phyloP scores from a whole-genome alignment of 2,797 vertebrate genomes.

The Galagoides demidoff region DNA sequence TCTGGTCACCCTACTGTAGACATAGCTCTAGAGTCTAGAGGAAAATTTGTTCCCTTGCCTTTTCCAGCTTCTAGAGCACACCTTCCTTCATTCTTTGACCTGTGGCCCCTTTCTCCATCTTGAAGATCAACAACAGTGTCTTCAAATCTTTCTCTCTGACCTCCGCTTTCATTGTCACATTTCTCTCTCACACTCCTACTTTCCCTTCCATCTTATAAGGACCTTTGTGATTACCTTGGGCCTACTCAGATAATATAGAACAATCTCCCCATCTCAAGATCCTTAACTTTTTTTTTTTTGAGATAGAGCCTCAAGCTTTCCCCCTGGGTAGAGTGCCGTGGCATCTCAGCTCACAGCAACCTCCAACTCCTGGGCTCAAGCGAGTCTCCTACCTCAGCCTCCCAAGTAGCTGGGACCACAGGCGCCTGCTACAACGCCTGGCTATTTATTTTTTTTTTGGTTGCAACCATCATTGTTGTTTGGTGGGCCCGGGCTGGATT shows the following conservation, averaged over 20 bases:
- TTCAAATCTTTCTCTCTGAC: not conserved
- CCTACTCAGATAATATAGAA: not conserved
- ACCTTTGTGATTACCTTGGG: not conserved
- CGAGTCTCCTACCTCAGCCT: too few relatives aligned
- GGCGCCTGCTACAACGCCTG: too few relatives aligned
- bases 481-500: too few relatives aligned
- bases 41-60: not conserved
- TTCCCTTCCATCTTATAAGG: not conserved
- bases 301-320: too few relatives aligned
- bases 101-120: not conserved
- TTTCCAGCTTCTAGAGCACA: not conserved
- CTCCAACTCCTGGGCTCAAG: too few relatives aligned
- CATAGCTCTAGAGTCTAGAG: not conserved
- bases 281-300: too few relatives aligned
- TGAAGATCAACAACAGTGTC: not conserved
- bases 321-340: too few relatives aligned
- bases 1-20: too few relatives aligned
- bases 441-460: too few relatives aligned
- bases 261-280: not conserved
- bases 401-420: too few relatives aligned
- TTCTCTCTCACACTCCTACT: not conserved
- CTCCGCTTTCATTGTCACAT: not conserved
- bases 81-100: not conserved
- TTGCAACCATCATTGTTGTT: too few relatives aligned
- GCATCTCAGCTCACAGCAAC: too few relatives aligned